These are phyloP conservation scores for Siniperca chuatsi DNA, from an alignment of 2,113 vertebrate species.

Conservation along the genomic window DNA sequence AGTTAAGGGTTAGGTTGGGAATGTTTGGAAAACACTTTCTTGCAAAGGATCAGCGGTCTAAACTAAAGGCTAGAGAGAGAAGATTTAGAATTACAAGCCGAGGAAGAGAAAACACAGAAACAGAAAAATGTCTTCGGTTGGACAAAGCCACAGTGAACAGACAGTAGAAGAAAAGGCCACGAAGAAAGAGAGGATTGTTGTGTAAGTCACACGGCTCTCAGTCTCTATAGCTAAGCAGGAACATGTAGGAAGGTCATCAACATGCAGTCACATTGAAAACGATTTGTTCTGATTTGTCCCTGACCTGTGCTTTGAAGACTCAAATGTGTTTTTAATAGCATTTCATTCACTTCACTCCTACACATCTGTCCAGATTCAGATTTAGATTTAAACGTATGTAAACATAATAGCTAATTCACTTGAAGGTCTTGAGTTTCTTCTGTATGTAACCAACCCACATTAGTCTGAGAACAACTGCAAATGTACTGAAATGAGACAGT, in stretches of 20 bases:
- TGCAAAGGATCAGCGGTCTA: conserved; percentile 10
- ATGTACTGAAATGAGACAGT: neutral
- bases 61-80: conserved; percentile 33
- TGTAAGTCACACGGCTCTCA: conserved; percentile 15
- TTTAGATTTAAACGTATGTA: neutral
- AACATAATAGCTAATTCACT: neutral
- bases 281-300: neutral
- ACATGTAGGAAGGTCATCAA: conserved; percentile 18
- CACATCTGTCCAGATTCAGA: neutral
- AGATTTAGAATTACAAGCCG: neutral
- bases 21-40: neutral
- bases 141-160: conserved; percentile 6
- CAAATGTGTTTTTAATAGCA: no score
- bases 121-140: neutral
- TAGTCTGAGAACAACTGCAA: no score
- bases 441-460: no score
- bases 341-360: neutral
- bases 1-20: neutral
- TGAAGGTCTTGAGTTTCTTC: neutral
- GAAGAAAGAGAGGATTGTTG: conserved; percentile 40
- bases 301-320: no score
- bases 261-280: conserved; percentile 1
- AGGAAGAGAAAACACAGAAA: neutral
- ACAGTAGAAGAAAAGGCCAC: conserved; percentile 22
- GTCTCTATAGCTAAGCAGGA: neutral